A percentile compares a stretch with the other conserved stretches of the same genome.
phyloP scores from a whole-genome alignment of 2,113 vertebrate genomes.

The Bubo scandiacus region DNA sequence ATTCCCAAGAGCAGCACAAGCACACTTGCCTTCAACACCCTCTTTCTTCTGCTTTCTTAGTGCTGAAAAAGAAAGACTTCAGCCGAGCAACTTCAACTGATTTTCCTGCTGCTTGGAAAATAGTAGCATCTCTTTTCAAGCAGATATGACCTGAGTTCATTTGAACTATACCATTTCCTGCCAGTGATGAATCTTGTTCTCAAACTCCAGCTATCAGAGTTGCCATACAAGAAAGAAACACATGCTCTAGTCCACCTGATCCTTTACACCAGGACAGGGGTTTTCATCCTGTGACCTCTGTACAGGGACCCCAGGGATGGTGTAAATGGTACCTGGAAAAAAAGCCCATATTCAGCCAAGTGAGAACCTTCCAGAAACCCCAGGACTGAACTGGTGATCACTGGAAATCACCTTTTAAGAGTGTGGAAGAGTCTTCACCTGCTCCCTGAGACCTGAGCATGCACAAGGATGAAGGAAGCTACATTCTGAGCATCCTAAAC shows the following conservation, averaged over 20 bases:
- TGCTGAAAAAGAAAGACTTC: background rate
- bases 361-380: background rate
- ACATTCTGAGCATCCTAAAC: background rate
- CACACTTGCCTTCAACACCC: background rate
- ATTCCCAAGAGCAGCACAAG: background rate
- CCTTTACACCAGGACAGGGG: background rate
- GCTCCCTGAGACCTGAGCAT: background rate
- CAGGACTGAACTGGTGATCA: background rate
- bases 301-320: background rate
- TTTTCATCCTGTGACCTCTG: background rate
- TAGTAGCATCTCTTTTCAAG: background rate
- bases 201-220: background rate
- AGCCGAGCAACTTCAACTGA: background rate
- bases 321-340: background rate
- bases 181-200: background rate
- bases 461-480: background rate
- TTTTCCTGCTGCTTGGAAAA: slow-evolving; percentile 17
- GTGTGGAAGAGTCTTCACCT: background rate
- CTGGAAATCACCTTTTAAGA: background rate
- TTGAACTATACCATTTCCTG: background rate
- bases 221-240: background rate
- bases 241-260: background rate
- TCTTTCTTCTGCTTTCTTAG: background rate
- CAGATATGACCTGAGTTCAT: background rate
- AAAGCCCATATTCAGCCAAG: background rate